Conservation (phyloP, 2,888 invertebrate species). For the Tineola bisselliella region DNA sequence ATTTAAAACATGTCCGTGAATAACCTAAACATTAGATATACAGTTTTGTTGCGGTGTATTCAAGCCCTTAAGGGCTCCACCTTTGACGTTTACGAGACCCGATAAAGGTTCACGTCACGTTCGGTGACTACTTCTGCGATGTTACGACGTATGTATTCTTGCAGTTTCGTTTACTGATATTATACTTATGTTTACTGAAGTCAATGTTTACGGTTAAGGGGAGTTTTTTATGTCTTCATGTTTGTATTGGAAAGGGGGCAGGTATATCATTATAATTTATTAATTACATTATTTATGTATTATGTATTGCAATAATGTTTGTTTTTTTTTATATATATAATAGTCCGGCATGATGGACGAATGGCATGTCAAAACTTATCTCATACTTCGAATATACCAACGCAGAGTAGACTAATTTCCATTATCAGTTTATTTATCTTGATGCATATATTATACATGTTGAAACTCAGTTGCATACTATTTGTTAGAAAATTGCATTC, state of each 20-base stretch:
- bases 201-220: neutral
- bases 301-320: too few species aligned
- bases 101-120: conserved; percentile 15
- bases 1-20: too few species aligned
- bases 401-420: too few species aligned
- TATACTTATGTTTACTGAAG: neutral
- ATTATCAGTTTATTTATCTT: too few species aligned
- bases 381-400: too few species aligned
- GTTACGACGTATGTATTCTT: conserved; percentile 30
- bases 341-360: too few species aligned
- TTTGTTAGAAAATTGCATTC: conserved; percentile 2
- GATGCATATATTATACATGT: too few species aligned
- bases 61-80: neutral
- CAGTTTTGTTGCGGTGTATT: neutral
- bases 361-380: too few species aligned
- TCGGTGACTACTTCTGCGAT: conserved; percentile 26
- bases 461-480: too few species aligned
- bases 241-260: neutral
- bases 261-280: neutral
- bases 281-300: neutral
- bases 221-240: neutral
- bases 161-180: conserved; percentile 20
- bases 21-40: too few species aligned
- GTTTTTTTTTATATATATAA: too few species aligned
- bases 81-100: conserved; percentile 7